Evolutionary conservation across 1,140 invertebrate species (phyloP), one percentile per base, ranked within the genome.

Genomic region (Belonocnema kinseyi): DNA sequence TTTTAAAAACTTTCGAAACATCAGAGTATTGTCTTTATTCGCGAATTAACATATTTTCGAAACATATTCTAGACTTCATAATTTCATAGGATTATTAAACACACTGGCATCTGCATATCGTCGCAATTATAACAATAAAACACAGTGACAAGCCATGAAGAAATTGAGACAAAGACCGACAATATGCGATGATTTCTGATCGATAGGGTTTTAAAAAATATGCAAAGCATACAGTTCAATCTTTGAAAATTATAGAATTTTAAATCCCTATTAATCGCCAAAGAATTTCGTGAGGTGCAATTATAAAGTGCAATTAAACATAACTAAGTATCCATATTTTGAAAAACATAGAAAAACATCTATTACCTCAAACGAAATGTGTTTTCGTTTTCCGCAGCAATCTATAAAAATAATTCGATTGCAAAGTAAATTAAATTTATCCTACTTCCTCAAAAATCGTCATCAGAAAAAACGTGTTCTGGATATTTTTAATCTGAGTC

Each of bases 401-500:
- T 66, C 61, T 66, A 66, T 46, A n/a, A 66, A n/a, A 66, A 8
- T 40, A 66, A 66, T 66, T 66, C 61, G 33, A 40, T 61, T 66
- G 33, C 61, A 5, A 66, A 66, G n/a, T 40, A 66, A 66, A 66
- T 8, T n/a, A n/a, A 54, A 54, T 16, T 3, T 54, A 54, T 11
- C 53, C 8, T 10, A 54, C n/a, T 19, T 40, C 26, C 21, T 66
- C 14, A n/a, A 26, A 33, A 66, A 66, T 66, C 61, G 61, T 46
- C 61, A 66, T 66, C 40, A 33, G 61, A 66, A 66, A 40, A 40
- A 66, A 33, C 16, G 61, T 46, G 61, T 46, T 46, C 26, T 66
- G 5, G 16, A 66, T 66, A 66, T 40, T 80, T 84, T 79, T 73
- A 80, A 75, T 66, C 76, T 40, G 76, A 79, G 70, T 79, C 75